Evolutionary conservation across 1,140 invertebrate genomes (phyloP).

Genomic region (Procambarus virginalis): DNA sequence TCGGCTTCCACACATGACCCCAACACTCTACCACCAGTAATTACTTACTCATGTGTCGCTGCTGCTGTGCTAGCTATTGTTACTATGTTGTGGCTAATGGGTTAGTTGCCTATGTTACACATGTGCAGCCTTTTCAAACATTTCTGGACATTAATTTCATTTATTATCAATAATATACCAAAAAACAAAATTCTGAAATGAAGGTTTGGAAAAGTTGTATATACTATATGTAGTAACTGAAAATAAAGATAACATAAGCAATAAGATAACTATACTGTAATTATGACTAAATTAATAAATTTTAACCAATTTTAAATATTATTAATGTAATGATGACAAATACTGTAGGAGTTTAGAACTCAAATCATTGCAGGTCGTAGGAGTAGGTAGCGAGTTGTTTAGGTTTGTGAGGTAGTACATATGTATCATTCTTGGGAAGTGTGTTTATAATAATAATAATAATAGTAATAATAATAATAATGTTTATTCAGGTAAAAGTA

Average conservation of each 20-base stretch:
- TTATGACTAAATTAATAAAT: neutral
- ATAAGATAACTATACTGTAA: neutral
- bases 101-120: constrained; percentile 11
- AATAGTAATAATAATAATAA: too few relatives aligned
- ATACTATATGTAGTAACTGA: neutral
- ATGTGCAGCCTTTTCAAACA: constrained; percentile 1
- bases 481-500: too few relatives aligned
- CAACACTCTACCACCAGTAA: constrained; percentile 16
- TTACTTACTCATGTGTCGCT: constrained; percentile 5
- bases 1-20: neutral
- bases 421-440: too few relatives aligned
- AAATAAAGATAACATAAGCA: neutral
- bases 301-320: neutral
- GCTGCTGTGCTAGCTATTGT: constrained; percentile 21
- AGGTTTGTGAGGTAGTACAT: too few relatives aligned
- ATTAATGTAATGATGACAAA: neutral
- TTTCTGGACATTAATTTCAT: neutral
- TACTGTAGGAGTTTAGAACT: too few relatives aligned
- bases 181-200: neutral
- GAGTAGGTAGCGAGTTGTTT: too few relatives aligned
- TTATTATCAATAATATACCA: too few relatives aligned
- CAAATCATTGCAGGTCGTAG: too few relatives aligned
- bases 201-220: neutral
- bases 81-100: constrained; percentile 23
- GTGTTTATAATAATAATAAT: too few relatives aligned